These are phyloP conservation scores for Papilio xuthus DNA, from an alignment of 1,140 invertebrate species.

Conservation along the genomic window DNA sequence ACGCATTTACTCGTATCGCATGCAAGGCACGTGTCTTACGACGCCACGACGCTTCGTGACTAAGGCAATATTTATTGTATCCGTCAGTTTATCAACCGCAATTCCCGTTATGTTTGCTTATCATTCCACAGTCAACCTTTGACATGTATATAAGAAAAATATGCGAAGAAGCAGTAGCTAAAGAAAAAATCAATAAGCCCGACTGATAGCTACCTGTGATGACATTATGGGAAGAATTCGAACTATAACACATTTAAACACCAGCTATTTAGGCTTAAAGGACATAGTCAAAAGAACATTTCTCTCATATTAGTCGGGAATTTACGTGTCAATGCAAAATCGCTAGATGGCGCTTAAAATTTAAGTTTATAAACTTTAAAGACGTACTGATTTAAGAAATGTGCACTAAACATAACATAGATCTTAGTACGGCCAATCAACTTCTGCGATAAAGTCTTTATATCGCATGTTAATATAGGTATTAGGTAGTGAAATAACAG, in stretches of 20 bases:
- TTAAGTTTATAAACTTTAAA: background rate
- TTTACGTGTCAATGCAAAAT: background rate
- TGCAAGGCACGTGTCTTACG: conserved; percentile 3
- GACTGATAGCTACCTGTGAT: background rate
- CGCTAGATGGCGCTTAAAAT: background rate
- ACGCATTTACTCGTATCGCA: background rate
- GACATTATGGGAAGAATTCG: background rate
- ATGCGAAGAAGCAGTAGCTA: background rate
- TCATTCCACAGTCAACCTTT: conserved; percentile 9
- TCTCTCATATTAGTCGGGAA: background rate
- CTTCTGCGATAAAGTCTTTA: too few relatives aligned
- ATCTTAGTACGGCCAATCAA: too few relatives aligned
- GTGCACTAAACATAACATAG: too few relatives aligned
- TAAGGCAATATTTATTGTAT: conserved; percentile 27
- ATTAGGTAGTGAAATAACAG: background rate
- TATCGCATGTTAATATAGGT: too few relatives aligned
- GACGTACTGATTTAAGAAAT: too few relatives aligned
- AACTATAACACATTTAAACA: background rate
- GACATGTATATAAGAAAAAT: background rate
- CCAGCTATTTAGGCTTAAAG: background rate
- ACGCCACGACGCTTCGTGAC: conserved; percentile 21
- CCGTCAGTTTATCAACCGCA: conserved; percentile 11
- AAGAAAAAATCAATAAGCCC: background rate
- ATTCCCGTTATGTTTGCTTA: conserved; percentile 17
- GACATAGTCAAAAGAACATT: too few relatives aligned